Percentiles rank a stretch among this genome's conserved stretches.
phyloP scores from a whole-genome alignment of 2,888 invertebrate genomes.

The Smittia aterrima region DNA sequence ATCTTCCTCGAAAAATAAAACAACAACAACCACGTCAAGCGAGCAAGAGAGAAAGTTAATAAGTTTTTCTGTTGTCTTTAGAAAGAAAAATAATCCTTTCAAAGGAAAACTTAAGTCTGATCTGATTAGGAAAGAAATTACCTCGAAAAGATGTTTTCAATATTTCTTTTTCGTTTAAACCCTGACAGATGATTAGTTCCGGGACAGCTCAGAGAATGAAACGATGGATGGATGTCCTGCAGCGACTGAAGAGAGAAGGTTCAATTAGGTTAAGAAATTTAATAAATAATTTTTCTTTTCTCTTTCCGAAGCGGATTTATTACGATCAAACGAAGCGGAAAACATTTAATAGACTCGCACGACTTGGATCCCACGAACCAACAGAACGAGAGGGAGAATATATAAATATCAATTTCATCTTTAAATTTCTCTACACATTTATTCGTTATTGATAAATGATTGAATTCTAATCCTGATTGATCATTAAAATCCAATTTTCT shows the following conservation, averaged over 20 bases:
- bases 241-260: background rate
- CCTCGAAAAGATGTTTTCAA: background rate
- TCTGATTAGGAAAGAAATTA: background rate
- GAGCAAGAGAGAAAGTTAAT: too few relatives aligned
- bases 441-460: constrained; percentile 1
- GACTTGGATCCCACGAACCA: too few relatives aligned
- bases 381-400: background rate
- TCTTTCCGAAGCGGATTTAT: too few relatives aligned
- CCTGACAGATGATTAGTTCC: background rate
- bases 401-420: constrained; percentile 2
- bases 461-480: background rate
- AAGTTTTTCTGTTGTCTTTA: too few relatives aligned
- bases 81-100: too few relatives aligned
- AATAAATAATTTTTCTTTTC: background rate
- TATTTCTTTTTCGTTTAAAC: background rate
- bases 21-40: too few relatives aligned
- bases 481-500: background rate
- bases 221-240: too few relatives aligned
- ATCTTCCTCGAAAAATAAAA: too few relatives aligned
- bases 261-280: background rate
- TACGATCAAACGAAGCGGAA: too few relatives aligned
- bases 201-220: background rate
- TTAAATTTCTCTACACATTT: background rate
- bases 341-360: too few relatives aligned
- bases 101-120: background rate